Evolutionary conservation across 2,888 invertebrate species (phyloP), one percentile per base, ranked within the genome.

Genomic region (Hydroisotoma schaefferi): DNA sequence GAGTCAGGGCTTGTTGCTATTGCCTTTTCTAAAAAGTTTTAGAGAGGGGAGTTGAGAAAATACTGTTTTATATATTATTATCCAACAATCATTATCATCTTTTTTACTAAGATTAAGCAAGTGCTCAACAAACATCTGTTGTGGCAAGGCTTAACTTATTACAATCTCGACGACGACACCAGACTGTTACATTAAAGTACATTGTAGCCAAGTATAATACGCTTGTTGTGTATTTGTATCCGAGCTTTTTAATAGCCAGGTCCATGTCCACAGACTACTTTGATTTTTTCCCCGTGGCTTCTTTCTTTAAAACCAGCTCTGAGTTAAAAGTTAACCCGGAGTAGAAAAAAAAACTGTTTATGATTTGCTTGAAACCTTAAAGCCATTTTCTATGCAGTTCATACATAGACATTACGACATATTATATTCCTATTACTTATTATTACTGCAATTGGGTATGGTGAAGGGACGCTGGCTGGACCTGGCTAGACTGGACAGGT

Each of bases 91-190:
- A 49, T 49, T 49, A 49, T 49, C 49, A 27, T 20, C 49, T 15
- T 27, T 49, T 49, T 49, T 49, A 22, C 18, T 4, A 25, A 22
- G n/a, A 49, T 49, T 26, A 49, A 49, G 49, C 49, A 49, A 49
- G 49, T 49, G 49, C 49, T 49, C 49, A 49, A 29, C 49, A 49
- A 49, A 49, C 49, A 49, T 49, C 49, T 49, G 49, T 29, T 49
- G 49, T 49, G 49, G 49, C 28, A 27, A 27, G 27, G 28, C 49
- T n/a, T 49, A 28, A 22, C 49, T 46, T 46, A 12, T 46, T 46
- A 8, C 23, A 46, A 46, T 46, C 46, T 46, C 46, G 23, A 46
- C 8, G 33, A 33, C 33, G 15, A 15, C 33, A 33, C 15, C 15
- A 10, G 8, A 33, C 33, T 33, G 15, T 33, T 15, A 33, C 33